phyloP scores from a whole-genome alignment of 2,113 vertebrate species.

The Syngnathus floridae region DNA sequence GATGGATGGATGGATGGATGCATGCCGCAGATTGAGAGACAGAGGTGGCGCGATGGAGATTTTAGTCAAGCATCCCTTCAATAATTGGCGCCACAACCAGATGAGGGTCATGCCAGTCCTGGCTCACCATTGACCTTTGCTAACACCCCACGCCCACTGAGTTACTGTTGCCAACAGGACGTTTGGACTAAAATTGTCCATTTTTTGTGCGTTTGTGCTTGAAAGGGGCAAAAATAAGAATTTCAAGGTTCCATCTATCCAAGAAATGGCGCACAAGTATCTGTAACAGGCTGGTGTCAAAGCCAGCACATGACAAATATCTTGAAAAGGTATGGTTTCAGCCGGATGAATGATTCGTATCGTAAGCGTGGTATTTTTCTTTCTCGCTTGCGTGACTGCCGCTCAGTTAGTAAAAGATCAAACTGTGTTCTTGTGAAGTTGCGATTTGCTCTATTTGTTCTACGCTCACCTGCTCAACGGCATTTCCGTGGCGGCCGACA shows the following conservation, averaged over 20 bases:
- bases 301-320: too few species aligned
- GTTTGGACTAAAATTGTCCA: too few species aligned
- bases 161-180: too few species aligned
- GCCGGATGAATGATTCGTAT: too few species aligned
- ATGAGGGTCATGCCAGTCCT: background rate
- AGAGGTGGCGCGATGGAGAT: constrained; percentile 29
- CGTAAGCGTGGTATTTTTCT: too few species aligned
- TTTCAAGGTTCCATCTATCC: too few species aligned
- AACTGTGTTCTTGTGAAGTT: background rate
- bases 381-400: background rate
- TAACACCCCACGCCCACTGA: too few species aligned
- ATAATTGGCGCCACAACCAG: background rate
- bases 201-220: too few species aligned
- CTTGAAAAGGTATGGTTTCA: too few species aligned
- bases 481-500: background rate
- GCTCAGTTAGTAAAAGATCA: background rate
- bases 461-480: background rate
- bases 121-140: background rate
- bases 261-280: too few species aligned
- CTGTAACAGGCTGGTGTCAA: too few species aligned
- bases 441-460: background rate
- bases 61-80: constrained; percentile 14
- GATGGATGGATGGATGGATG: constrained; percentile 1
- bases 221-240: too few species aligned
- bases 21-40: constrained; percentile 46